A percentile compares a stretch with the other conserved stretches of the same genome.
Evolutionary conservation across 2,888 invertebrate species (phyloP).

Genomic region (Tryphoninae sp.): DNA sequence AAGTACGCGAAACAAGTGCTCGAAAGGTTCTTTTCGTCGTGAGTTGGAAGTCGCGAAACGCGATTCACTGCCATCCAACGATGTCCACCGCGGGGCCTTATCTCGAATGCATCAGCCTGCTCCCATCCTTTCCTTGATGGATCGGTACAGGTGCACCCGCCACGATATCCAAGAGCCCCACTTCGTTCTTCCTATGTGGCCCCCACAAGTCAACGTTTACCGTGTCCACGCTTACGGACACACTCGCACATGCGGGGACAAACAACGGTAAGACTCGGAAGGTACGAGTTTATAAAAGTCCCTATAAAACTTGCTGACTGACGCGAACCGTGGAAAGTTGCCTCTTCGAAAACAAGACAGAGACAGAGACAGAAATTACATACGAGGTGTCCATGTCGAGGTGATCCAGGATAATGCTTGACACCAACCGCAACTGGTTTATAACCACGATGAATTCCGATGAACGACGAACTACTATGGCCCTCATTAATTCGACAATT

Average conservation of each 20-base stretch:
- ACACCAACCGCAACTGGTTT: conserved; percentile 49
- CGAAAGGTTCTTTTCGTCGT: conserved; percentile 10
- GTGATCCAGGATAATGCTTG: conserved; percentile 61
- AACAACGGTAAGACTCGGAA: conserved; percentile 21
- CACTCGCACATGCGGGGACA: conserved; percentile 16
- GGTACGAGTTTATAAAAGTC: conserved; percentile 29
- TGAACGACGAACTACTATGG: conserved; percentile 37
- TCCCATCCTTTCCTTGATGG: conserved; percentile 69
- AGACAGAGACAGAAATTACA: conserved; percentile 53
- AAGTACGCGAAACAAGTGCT: conserved; percentile 1
- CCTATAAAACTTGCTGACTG: conserved; percentile 60
- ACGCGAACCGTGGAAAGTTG: conserved; percentile 51
- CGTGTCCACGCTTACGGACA: conserved; percentile 50
- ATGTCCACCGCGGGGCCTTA: conserved; percentile 70
- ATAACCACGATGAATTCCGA: conserved; percentile 41
- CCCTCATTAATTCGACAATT: conserved; percentile 64
- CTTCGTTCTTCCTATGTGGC: conserved; percentile 52
- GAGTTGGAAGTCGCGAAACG: conserved; percentile 16
- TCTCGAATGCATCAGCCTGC: conserved; percentile 73
- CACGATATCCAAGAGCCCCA: conserved; percentile 69
- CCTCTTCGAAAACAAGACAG: conserved; percentile 34
- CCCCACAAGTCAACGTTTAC: conserved; percentile 65
- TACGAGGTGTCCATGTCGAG: conserved; percentile 58
- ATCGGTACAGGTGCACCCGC: conserved; percentile 76
- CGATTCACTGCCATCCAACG: background rate